Evolutionary conservation across 2,113 vertebrate genomes (phyloP).

Genomic region (Peromyscus polionotus): DNA sequence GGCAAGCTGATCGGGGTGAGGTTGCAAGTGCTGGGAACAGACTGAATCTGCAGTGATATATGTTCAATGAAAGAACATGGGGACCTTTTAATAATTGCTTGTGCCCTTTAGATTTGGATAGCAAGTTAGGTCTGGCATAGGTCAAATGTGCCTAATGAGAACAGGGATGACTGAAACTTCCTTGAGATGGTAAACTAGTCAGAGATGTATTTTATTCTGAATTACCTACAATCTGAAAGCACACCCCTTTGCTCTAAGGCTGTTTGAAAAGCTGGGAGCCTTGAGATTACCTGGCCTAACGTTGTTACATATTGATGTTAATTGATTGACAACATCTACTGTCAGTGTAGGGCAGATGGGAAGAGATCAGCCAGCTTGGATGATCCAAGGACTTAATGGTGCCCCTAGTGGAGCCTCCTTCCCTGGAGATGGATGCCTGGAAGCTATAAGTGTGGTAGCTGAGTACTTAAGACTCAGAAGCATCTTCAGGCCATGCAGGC

Average conservation of each 20-base stretch:
- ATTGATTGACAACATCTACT: background rate
- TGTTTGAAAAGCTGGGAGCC: background rate
- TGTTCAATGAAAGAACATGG: background rate
- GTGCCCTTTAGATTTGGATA: background rate
- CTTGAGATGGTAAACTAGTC: background rate
- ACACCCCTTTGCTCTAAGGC: background rate
- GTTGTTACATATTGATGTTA: background rate
- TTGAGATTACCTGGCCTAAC: background rate
- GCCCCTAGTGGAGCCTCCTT: background rate
- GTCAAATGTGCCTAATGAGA: background rate
- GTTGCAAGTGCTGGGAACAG: background rate
- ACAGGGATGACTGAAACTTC: background rate
- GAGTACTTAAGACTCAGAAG: background rate
- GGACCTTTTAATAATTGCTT: background rate
- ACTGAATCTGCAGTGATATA: background rate
- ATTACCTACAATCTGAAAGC: background rate
- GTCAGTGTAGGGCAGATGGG: background rate
- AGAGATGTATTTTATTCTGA: background rate
- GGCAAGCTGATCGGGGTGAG: background rate
- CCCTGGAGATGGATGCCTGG: background rate
- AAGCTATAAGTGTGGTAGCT: background rate
- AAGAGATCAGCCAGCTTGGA: background rate
- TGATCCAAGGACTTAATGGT: background rate
- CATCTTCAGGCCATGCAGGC: background rate
- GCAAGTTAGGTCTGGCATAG: background rate